Evolutionary conservation across 2,113 vertebrate species (phyloP).

Genomic region (Lipophrys pholis): DNA sequence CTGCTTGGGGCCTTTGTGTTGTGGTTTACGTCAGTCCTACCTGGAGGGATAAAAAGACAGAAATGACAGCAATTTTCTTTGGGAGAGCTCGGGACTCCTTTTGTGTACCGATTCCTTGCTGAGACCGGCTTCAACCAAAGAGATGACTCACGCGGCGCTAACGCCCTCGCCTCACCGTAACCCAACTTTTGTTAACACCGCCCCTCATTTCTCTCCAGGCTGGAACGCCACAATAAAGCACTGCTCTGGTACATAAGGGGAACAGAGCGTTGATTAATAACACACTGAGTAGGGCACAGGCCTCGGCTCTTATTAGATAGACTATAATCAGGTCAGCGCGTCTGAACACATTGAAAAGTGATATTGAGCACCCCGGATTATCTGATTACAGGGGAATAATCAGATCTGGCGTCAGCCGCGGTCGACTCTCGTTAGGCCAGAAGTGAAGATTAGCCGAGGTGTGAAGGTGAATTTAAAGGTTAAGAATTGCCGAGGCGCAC

Average conservation of each 20-base stretch:
- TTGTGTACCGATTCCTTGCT: neutral
- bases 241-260: conserved; percentile 13
- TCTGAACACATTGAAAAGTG: conserved; percentile 32
- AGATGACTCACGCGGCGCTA: neutral
- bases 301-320: conserved; percentile 55
- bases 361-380: conserved; percentile 59
- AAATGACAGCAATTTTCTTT: neutral
- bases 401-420: conserved; percentile 41
- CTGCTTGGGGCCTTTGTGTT: conserved; percentile 24
- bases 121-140: neutral
- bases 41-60: neutral
- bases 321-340: conserved; percentile 61
- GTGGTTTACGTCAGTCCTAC: neutral
- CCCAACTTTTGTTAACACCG: neutral
- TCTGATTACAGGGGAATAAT: conserved; percentile 67
- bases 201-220: conserved; percentile 22
- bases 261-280: conserved; percentile 59
- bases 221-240: conserved; percentile 46
- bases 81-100: neutral
- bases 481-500: conserved; percentile 50
- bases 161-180: conserved; percentile 24
- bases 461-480: conserved; percentile 69
- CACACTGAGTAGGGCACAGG: conserved; percentile 20
- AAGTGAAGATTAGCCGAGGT: conserved; percentile 48
- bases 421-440: conserved; percentile 54